Base-by-base conservation (phyloP, 1,140 invertebrate genomes). In the Cotesia typhae region DNA sequence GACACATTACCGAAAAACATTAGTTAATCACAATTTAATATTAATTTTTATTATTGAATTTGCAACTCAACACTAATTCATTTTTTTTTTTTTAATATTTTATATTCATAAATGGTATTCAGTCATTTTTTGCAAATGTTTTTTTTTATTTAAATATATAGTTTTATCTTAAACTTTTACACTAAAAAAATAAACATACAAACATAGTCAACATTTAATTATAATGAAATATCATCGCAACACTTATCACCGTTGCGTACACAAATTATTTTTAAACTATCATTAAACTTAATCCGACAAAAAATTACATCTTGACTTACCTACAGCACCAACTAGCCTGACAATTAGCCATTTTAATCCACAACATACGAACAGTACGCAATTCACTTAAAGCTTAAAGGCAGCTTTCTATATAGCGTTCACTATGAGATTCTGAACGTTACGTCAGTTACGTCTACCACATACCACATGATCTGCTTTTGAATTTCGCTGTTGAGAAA, bases 341-440 rank as follows among this genome's bases (percentile, higher is more conserved):
- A 81, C 79, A 82, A 84, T 83, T 86, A 80, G 82, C 83, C 85
- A 85, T 86, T 85, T 85, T 85, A 80, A 79, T 78, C 81, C 76
- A 73, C 74, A 47, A 47, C 41, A 47, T 47, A 47, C 41, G 6
- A 47, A 7, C 41, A 47, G 41, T 47, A 47, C 41, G 41, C 41
- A 47, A 10, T 47, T 9, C 10, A 47, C 41, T 47, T 7, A 47
- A 10, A 47, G 41, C 41, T 6, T 47, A 47, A 47, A 47, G 41
- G 41, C 10, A 47, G 6, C 41, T 47, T 47, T 47, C 10, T 10
- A 47, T 47, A 10, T 47, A 10, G 41, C 41, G 41, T 3, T 47
- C 10, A 47, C 10, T 47, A 0, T 47, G 6, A 47, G 41, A 3
- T 28, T 28, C 28, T 28, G 28, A 28, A 3, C 28, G 28, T 28